phyloP scores from a whole-genome alignment of 2,113 vertebrate genomes.

The Hucho hucho region DNA sequence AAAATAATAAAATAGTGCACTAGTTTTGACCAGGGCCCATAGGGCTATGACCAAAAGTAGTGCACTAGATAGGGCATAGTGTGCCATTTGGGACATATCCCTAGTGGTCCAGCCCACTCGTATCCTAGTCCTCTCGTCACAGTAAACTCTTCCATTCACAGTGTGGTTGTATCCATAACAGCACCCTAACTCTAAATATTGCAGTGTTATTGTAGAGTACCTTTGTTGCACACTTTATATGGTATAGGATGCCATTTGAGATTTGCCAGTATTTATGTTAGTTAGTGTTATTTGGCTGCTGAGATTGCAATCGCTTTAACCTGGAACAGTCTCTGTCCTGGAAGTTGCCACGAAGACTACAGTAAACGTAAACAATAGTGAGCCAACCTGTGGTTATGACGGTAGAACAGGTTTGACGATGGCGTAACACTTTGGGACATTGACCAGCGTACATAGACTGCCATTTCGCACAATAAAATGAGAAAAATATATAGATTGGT shows the following conservation, averaged over 20 bases:
- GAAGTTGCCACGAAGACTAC: slow-evolving; percentile 15
- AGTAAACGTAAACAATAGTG: not conserved
- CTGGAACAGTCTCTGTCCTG: slow-evolving; percentile 10
- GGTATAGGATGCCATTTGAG: too few relatives aligned
- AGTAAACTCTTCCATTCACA: slow-evolving; percentile 60
- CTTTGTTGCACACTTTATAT: too few relatives aligned
- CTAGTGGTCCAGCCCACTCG: slow-evolving; percentile 34
- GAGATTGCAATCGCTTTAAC: not conserved
- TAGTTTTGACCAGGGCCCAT: too few relatives aligned
- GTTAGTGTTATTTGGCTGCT: slow-evolving; percentile 43
- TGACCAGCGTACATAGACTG: slow-evolving; percentile 25
- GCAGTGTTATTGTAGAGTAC: too few relatives aligned
- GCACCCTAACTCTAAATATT: too few relatives aligned
- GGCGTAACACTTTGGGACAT: slow-evolving; percentile 16
- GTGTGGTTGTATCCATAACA: slow-evolving; percentile 24
- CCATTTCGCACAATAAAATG: slow-evolving; percentile 61
- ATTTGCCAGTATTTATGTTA: slow-evolving; percentile 28
- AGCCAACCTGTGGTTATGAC: slow-evolving; percentile 10
- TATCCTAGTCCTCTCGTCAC: slow-evolving; percentile 22
- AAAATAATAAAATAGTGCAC: too few relatives aligned
- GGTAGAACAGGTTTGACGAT: slow-evolving; percentile 29
- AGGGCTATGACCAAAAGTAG: too few relatives aligned
- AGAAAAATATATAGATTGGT: slow-evolving; percentile 58
- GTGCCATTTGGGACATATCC: too few relatives aligned
- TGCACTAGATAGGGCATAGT: too few relatives aligned